A percentile compares a stretch with the other conserved stretches of the same genome.
These are phyloP conservation scores for Drosophila erecta DNA, from an alignment of 1,140 invertebrate species.

Conservation along the genomic window DNA sequence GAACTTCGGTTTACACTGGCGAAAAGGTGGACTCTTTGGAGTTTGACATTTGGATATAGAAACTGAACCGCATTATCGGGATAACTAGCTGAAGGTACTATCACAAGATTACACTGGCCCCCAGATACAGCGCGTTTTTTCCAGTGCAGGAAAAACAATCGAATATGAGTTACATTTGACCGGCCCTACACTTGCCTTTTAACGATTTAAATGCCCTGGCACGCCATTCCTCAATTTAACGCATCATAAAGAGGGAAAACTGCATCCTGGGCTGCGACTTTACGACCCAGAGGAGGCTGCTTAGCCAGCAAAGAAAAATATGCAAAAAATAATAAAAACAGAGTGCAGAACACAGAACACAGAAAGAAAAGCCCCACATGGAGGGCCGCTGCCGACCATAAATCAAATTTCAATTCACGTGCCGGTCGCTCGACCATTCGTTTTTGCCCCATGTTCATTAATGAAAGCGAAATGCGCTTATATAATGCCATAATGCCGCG, in stretches of 20 bases:
- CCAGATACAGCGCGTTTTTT: neutral
- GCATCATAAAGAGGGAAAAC: slow-evolving; percentile 57
- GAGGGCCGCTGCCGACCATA: slow-evolving; percentile 53
- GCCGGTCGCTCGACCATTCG: slow-evolving; percentile 53
- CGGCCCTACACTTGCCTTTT: slow-evolving; percentile 49
- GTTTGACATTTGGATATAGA: too few species aligned
- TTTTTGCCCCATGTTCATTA: slow-evolving; percentile 59
- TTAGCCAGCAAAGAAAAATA: slow-evolving; percentile 16
- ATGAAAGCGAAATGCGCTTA: slow-evolving; percentile 79
- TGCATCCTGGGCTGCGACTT: slow-evolving; percentile 37
- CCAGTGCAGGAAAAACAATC: slow-evolving; percentile 31
- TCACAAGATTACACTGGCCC: too few species aligned
- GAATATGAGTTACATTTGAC: slow-evolving; percentile 27
- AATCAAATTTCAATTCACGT: slow-evolving; percentile 79
- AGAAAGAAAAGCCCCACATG: slow-evolving; percentile 57
- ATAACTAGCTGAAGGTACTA: too few species aligned
- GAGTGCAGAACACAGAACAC: slow-evolving; percentile 13
- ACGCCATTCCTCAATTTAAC: slow-evolving; percentile 81
- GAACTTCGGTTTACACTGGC: slow-evolving; percentile 17
- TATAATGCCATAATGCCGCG: slow-evolving; percentile 52
- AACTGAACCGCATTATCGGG: too few species aligned
- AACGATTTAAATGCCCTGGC: slow-evolving; percentile 75
- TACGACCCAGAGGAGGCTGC: slow-evolving; percentile 45
- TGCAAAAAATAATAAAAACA: neutral
- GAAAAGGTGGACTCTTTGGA: neutral